Conservation (phyloP, 1,140 invertebrate genomes). For the Andricus grossulariae region DNA sequence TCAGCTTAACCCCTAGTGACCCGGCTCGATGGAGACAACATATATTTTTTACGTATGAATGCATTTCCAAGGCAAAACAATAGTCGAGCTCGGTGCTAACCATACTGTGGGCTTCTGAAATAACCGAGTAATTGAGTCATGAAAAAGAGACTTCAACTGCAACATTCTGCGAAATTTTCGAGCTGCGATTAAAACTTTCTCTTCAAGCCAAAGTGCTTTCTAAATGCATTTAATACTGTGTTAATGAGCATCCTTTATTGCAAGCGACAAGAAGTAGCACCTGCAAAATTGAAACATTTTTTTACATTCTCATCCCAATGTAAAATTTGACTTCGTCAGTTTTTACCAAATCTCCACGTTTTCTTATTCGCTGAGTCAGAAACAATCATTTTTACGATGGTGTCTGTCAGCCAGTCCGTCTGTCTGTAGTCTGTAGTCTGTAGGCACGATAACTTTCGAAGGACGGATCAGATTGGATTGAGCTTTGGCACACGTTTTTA, state of each 20-base stretch:
- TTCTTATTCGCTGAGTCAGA: too few species aligned
- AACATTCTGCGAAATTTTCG: neutral
- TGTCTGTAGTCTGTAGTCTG: too few species aligned
- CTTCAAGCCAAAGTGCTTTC: constrained; percentile 4
- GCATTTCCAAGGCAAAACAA: constrained; percentile 29
- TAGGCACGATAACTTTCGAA: too few species aligned
- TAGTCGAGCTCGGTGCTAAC: neutral
- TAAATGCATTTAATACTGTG: constrained; percentile 9
- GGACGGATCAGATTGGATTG: too few species aligned
- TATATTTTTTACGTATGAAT: constrained; percentile 30
- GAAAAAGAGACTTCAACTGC: constrained; percentile 5
- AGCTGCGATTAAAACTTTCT: constrained; percentile 6
- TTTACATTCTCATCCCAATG: too few species aligned
- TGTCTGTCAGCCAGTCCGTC: too few species aligned
- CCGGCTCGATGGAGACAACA: constrained; percentile 20
- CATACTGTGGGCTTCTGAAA: constrained; percentile 9
- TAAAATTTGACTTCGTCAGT: too few species aligned
- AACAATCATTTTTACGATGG: too few species aligned
- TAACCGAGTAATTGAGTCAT: constrained; percentile 16
- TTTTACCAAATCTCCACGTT: too few species aligned
- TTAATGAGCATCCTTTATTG: constrained; percentile 10
- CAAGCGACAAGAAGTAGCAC: neutral
- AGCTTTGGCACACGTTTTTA: too few species aligned
- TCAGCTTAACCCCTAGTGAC: constrained; percentile 22
- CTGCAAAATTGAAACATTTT: neutral